These are phyloP conservation scores for Parazoanthus swiftii DNA, from an alignment of 92 coral and sea anemone genomes.

Conservation along the genomic window DNA sequence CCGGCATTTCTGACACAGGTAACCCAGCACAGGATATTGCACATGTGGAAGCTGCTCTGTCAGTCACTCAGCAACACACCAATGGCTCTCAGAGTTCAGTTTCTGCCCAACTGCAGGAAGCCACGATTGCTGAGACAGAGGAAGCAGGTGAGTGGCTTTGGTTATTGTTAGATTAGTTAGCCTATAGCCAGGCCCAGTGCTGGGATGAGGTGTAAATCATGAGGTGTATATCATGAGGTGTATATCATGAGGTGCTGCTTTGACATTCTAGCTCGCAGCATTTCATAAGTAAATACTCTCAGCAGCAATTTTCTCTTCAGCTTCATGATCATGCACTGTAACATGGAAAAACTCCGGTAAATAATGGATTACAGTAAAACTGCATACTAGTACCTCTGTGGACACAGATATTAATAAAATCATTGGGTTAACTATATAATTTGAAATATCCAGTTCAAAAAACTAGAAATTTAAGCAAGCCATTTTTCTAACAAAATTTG, in stretches of 20 bases:
- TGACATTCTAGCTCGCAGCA: background rate
- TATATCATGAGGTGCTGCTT: background rate
- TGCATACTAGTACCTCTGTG: background rate
- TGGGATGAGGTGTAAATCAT: too few relatives aligned
- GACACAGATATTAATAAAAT: background rate
- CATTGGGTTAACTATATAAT: background rate
- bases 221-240: too few relatives aligned
- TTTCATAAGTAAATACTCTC: too few relatives aligned
- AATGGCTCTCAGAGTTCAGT: conserved; percentile 39
- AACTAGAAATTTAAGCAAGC: too few relatives aligned
- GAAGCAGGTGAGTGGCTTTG: conserved; percentile 18
- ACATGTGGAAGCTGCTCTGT: conserved; percentile 30
- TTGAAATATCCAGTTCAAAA: too few relatives aligned
- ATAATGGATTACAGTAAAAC: background rate
- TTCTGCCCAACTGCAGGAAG: conserved; percentile 35
- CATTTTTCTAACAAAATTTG: background rate
- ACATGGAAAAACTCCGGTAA: background rate
- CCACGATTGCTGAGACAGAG: conserved; percentile 18
- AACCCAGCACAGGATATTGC: conserved; percentile 16
- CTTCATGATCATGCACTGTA: background rate
- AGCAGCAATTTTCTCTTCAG: background rate
- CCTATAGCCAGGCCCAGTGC: background rate
- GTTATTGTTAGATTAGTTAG: background rate
- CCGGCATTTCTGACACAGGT: conserved; percentile 48
- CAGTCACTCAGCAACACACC: conserved; percentile 27